These are phyloP conservation scores for Volucella inanis DNA, from an alignment of 2,888 invertebrate species.

Conservation along the genomic window DNA sequence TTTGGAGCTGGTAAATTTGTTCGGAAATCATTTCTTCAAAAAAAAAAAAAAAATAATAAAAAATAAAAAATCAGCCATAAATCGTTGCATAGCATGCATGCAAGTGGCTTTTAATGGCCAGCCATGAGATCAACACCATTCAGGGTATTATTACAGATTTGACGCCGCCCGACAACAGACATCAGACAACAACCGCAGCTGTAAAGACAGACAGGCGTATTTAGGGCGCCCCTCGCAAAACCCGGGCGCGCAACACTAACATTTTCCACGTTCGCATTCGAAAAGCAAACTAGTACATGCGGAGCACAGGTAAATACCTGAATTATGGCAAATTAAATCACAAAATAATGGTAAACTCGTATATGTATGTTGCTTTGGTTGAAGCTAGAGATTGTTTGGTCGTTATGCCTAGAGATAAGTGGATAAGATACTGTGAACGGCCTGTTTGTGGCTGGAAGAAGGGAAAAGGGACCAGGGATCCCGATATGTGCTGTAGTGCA, in stretches of 20 bases:
- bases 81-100: conserved; percentile 64
- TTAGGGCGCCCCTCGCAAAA: conserved; percentile 70
- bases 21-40: conserved; percentile 64
- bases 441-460: background rate
- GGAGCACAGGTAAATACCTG: conserved; percentile 60
- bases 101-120: conserved; percentile 67
- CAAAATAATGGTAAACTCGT: conserved; percentile 62
- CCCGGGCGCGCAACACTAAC: conserved; percentile 22
- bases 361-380: conserved; percentile 30
- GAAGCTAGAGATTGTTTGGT: conserved; percentile 52
- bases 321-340: conserved; percentile 72
- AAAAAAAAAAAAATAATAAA: no score
- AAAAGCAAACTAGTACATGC: conserved; percentile 2
- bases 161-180: conserved; percentile 56
- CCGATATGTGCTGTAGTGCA: background rate
- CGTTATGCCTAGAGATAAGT: conserved; percentile 50
- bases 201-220: conserved; percentile 52
- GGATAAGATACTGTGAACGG: conserved; percentile 56
- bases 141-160: conserved; percentile 66
- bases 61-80: conserved; percentile 68
- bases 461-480: conserved; percentile 6
- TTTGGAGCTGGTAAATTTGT: conserved; percentile 65
- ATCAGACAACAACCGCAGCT: conserved; percentile 46
- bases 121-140: conserved; percentile 68
- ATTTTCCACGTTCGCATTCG: conserved; percentile 35